Evolutionary conservation across 2,888 invertebrate genomes (phyloP).

Genomic region (Chloroclystis v-ata): DNA sequence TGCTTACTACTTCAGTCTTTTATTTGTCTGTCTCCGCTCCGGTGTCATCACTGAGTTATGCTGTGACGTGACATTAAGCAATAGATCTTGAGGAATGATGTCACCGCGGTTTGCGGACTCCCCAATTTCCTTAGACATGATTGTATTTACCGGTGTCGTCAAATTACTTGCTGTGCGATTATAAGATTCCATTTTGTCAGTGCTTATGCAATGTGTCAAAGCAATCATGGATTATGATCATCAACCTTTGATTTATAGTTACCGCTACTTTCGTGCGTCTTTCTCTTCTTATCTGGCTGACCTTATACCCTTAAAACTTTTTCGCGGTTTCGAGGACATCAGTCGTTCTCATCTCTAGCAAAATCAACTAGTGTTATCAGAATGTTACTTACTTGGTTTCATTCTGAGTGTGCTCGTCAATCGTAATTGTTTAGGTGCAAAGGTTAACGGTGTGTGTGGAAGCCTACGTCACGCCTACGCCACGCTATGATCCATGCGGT

Average conservation of each 20-base stretch:
- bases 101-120: conserved; percentile 47
- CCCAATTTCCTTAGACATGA: conserved; percentile 28
- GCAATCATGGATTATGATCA: conserved; percentile 13
- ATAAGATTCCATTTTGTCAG: conserved; percentile 8
- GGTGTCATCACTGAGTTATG: conserved; percentile 53
- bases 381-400: neutral
- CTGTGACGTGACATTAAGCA: conserved; percentile 45
- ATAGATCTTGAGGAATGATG: conserved; percentile 49
- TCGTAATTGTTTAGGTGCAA: conserved; percentile 32
- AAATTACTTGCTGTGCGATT: conserved; percentile 17
- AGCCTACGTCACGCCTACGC: conserved; percentile 60
- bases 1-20: conserved; percentile 33
- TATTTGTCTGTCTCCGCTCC: conserved; percentile 34
- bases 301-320: neutral
- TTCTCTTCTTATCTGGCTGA: conserved; percentile 1
- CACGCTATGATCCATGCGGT: conserved; percentile 38
- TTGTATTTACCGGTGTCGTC: conserved; percentile 26
- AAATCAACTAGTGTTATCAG: conserved; percentile 14
- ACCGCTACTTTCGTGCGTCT: conserved; percentile 5
- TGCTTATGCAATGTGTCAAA: conserved; percentile 25
- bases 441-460: conserved; percentile 46
- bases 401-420: conserved; percentile 27
- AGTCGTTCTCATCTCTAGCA: conserved; percentile 10
- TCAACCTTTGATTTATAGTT: conserved; percentile 8
- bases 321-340: conserved; percentile 7